phyloP scores from a whole-genome alignment of 2,113 vertebrate genomes.

The Scomber colias region DNA sequence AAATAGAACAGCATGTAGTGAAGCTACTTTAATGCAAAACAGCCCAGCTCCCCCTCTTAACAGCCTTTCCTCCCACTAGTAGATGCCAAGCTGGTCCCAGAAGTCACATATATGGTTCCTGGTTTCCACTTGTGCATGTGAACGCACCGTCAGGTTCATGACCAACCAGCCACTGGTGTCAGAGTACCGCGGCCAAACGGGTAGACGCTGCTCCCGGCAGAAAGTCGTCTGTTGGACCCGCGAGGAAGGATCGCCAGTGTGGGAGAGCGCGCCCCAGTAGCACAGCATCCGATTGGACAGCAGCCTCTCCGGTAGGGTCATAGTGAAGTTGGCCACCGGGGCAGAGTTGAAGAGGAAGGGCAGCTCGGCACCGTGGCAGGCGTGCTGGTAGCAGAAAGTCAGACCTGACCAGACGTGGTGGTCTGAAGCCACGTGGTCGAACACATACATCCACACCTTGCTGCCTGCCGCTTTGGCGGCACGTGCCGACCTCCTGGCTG shows the following conservation, averaged over 20 bases:
- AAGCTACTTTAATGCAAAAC: neutral
- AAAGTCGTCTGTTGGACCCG: constrained; percentile 71
- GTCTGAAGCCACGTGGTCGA: constrained; percentile 81
- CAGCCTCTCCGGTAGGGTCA: constrained; percentile 73
- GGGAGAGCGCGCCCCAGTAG: constrained; percentile 84
- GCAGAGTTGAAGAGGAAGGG: constrained; percentile 84
- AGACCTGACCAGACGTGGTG: constrained; percentile 77
- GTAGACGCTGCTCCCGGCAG: constrained; percentile 75
- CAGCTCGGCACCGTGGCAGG: constrained; percentile 84
- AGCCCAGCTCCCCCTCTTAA: neutral
- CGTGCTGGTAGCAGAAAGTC: constrained; percentile 79
- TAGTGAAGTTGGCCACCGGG: constrained; percentile 78
- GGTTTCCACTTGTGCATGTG: constrained; percentile 75
- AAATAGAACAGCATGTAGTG: neutral
- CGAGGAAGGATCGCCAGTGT: constrained; percentile 77
- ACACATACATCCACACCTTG: constrained; percentile 81
- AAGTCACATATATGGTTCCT: constrained; percentile 83
- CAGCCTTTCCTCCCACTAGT: constrained; percentile 46
- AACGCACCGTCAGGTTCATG: constrained; percentile 82
- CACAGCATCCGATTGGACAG: constrained; percentile 84
- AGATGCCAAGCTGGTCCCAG: constrained; percentile 84
- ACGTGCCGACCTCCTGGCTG: constrained; percentile 74
- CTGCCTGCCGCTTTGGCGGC: constrained; percentile 53
- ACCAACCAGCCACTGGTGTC: constrained; percentile 72
- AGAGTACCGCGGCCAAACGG: constrained; percentile 78